A percentile compares a stretch with the other conserved stretches of the same genome.
These are phyloP conservation scores for Stomatorhinus walkeri DNA, from an alignment of 2,797 vertebrate species.

Conservation along the genomic window DNA sequence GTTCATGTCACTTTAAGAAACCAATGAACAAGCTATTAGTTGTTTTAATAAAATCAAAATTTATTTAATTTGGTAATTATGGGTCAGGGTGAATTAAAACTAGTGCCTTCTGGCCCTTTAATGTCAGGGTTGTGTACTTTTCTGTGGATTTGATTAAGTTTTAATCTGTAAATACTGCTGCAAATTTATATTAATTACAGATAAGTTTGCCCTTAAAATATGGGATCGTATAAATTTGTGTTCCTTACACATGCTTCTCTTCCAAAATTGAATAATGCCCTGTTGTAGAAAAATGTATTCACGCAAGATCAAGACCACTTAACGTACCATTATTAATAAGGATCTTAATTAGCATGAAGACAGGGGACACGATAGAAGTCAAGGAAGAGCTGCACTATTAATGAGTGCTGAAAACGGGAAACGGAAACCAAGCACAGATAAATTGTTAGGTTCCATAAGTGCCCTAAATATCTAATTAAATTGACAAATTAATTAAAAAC, in stretches of 20 bases:
- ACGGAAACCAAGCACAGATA: background rate
- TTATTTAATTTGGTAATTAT: conserved; percentile 15
- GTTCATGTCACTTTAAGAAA: background rate
- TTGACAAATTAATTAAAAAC: background rate
- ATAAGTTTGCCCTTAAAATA: conserved; percentile 12
- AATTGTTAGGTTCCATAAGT: background rate
- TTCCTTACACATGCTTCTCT: background rate
- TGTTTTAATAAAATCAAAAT: conserved; percentile 11
- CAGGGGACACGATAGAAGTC: background rate
- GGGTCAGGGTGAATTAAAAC: background rate
- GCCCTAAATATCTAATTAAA: conserved; percentile 9
- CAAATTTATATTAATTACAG: background rate
- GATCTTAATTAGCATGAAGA: conserved; percentile 13
- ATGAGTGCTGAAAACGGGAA: background rate
- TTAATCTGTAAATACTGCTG: background rate
- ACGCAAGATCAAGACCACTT: background rate
- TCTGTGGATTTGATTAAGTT: background rate
- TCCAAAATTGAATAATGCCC: background rate
- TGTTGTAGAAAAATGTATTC: background rate
- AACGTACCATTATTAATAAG: background rate
- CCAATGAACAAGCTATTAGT: background rate
- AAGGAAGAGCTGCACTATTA: background rate
- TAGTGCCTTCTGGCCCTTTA: background rate
- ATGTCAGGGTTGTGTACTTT: background rate
- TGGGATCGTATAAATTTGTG: background rate